Percentiles rank a stretch among this genome's conserved stretches.
phyloP scores from a whole-genome alignment of 1,140 invertebrate genomes.

The Caenorhabditis briggsae region DNA sequence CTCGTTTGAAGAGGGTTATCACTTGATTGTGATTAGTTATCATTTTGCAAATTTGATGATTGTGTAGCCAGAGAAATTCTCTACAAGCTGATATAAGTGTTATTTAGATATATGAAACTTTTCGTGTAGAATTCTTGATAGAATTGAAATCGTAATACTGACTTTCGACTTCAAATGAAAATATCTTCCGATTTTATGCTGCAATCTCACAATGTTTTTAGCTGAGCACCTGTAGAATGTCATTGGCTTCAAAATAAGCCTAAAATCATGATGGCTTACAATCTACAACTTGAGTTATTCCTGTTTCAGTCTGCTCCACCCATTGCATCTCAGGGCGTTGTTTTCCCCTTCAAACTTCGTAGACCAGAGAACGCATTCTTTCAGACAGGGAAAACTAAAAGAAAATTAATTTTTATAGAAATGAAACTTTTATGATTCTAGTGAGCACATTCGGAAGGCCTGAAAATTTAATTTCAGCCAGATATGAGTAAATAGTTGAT shows the following conservation, averaged over 20 bases:
- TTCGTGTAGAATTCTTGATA: neutral
- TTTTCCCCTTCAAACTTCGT: neutral
- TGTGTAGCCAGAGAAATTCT: neutral
- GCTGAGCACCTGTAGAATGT: neutral
- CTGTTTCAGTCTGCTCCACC: neutral
- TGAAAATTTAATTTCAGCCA: too few species aligned
- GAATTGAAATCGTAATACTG: neutral
- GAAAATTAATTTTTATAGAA: neutral
- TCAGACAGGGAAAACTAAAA: neutral
- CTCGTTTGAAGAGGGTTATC: neutral
- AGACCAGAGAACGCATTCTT: slow-evolving; percentile 23
- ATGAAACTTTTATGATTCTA: neutral
- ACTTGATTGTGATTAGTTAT: neutral
- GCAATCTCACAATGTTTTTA: neutral
- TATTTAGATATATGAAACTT: too few species aligned
- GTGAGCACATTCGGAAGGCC: neutral
- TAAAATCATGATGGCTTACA: too few species aligned
- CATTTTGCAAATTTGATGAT: neutral
- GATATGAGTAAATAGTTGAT: too few species aligned
- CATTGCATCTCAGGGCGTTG: neutral
- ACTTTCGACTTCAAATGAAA: neutral
- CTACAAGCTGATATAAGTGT: neutral
- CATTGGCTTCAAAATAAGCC: neutral
- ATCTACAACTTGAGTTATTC: neutral
- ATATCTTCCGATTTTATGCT: neutral